These are phyloP conservation scores for Ophion obscuratus DNA, from an alignment of 2,888 invertebrate genomes.

Conservation along the genomic window DNA sequence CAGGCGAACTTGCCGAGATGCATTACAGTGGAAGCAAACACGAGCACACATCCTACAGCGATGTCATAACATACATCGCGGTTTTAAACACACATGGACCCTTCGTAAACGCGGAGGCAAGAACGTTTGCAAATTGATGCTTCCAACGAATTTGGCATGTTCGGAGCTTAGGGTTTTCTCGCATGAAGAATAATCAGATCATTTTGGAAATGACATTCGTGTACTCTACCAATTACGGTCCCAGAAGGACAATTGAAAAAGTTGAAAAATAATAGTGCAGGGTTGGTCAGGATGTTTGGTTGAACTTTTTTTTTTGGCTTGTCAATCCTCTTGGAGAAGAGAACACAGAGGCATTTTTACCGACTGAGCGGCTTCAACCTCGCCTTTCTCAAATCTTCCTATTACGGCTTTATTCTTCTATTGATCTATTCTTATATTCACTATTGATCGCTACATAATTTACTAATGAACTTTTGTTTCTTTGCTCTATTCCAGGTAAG, in stretches of 20 bases:
- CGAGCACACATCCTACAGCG: constrained; percentile 36
- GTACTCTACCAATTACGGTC: neutral
- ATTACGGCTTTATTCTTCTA: neutral
- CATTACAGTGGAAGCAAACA: constrained; percentile 24
- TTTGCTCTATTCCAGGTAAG: constrained; percentile 75
- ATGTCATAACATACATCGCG: neutral
- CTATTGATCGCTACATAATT: neutral
- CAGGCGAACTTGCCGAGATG: constrained; percentile 40
- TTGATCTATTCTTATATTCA: no score
- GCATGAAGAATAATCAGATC: neutral
- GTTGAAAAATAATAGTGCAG: neutral
- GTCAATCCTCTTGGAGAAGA: neutral
- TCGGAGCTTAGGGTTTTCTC: neutral
- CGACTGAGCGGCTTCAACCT: neutral
- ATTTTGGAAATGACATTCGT: no score
- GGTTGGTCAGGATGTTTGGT: neutral
- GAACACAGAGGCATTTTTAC: neutral
- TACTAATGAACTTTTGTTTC: constrained; percentile 24
- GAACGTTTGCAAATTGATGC: neutral
- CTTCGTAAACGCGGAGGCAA: neutral
- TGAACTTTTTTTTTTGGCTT: no score
- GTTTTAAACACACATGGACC: constrained; percentile 15
- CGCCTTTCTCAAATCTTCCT: neutral
- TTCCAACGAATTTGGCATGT: neutral
- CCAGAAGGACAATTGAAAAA: neutral